Percentiles rank a stretch among this genome's conserved stretches.
phyloP scores from a whole-genome alignment of 2,113 vertebrate species.

The Lethenteron camtschaticum region DNA sequence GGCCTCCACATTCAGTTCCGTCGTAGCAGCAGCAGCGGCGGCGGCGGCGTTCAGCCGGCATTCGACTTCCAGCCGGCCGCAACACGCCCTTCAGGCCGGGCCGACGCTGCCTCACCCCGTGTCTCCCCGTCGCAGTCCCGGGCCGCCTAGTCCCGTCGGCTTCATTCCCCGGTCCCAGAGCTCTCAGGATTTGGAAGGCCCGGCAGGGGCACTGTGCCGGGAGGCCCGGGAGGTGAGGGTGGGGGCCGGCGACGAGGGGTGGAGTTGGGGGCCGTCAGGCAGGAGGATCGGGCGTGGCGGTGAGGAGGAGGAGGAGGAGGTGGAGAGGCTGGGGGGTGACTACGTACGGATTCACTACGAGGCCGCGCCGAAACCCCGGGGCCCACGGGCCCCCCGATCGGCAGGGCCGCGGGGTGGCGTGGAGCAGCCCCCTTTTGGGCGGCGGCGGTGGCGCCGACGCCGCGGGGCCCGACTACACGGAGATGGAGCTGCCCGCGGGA shows the following conservation, averaged over 20 bases:
- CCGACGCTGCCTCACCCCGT: no score
- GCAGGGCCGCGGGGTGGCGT: constrained; percentile 15
- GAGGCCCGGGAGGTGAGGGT: neutral
- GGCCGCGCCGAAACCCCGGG: constrained; percentile 22
- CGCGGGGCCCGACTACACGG: constrained; percentile 28
- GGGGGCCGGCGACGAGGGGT: constrained; percentile 8
- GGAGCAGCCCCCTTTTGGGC: constrained; percentile 14
- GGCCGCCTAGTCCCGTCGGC: no score
- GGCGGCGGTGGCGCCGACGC: constrained; percentile 13
- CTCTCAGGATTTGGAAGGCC: no score
- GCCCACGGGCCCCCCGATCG: constrained; percentile 29
- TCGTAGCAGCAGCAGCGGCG: no score
- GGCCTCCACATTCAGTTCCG: no score
- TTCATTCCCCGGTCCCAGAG: no score
- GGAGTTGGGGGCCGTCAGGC: neutral
- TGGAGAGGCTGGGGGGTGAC: constrained; percentile 30
- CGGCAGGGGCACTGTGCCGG: neutral
- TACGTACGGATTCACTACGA: constrained; percentile 34
- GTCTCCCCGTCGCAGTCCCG: no score
- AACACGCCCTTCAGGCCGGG: no score
- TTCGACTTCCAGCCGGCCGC: no score
- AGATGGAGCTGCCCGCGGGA: constrained; percentile 31
- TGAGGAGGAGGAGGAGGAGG: constrained; percentile 16
- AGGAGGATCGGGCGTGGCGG: constrained; percentile 12
- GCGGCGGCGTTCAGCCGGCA: no score